Evolutionary conservation across 2,888 invertebrate species (phyloP).

Genomic region (Hemistola chrysoprasaria): DNA sequence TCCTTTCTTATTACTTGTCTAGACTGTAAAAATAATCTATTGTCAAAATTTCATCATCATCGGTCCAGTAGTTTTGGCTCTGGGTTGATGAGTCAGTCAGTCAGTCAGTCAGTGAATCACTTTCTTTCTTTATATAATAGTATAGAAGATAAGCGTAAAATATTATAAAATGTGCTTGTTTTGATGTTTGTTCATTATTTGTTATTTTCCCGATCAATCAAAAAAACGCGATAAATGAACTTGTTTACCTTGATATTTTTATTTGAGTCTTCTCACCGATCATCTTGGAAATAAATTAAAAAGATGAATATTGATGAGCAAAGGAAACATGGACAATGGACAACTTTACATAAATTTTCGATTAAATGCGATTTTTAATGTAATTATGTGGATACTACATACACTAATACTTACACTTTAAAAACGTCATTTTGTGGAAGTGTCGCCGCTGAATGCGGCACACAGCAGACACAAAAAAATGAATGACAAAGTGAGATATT

Average conservation of each 20-base stretch:
- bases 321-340: conserved; percentile 6
- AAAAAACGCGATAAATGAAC: conserved; percentile 12
- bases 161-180: conserved; percentile 1
- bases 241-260: conserved; percentile 26
- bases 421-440: too few species aligned
- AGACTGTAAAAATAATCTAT: too few species aligned
- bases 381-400: too few species aligned
- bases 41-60: too few species aligned
- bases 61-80: too few species aligned
- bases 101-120: too few species aligned
- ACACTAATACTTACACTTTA: too few species aligned
- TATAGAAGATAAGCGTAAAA: too few species aligned
- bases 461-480: background rate
- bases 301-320: conserved; percentile 23
- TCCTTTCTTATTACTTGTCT: too few species aligned
- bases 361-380: background rate
- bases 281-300: conserved; percentile 19
- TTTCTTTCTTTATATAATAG: too few species aligned
- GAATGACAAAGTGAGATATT: background rate
- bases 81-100: too few species aligned
- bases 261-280: conserved; percentile 3
- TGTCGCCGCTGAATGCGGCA: too few species aligned
- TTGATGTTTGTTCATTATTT: background rate
- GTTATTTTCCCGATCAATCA: conserved; percentile 21
- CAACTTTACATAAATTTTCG: conserved; percentile 1